Conservation (phyloP, 2,888 invertebrate species). For the Caenorhabditis zanzibari region DNA sequence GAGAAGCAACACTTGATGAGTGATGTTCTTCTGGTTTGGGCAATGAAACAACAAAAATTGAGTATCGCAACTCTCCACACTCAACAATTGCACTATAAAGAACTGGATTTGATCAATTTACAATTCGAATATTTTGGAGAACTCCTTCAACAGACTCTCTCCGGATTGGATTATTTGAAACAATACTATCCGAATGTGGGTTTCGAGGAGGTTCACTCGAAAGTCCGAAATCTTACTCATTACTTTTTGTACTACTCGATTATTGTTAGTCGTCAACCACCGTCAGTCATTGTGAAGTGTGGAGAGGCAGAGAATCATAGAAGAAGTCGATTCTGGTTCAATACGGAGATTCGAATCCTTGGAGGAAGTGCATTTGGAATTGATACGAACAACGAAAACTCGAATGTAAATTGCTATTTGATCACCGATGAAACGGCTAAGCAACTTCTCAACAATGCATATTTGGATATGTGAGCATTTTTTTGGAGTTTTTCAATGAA, state of each 20-base stretch:
- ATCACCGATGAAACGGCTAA: conserved; percentile 83
- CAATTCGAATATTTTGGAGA: conserved; percentile 83
- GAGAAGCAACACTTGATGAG: conserved; percentile 83
- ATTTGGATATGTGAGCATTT: conserved; percentile 79
- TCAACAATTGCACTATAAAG: conserved; percentile 81
- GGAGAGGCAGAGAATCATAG: conserved; percentile 83
- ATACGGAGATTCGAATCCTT: conserved; percentile 82
- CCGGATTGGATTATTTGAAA: conserved; percentile 78
- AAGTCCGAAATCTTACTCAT: conserved; percentile 80
- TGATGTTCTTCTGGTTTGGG: conserved; percentile 82
- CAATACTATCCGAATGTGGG: conserved; percentile 80
- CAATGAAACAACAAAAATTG: conserved; percentile 81
- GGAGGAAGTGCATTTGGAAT: conserved; percentile 82
- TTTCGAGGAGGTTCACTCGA: conserved; percentile 78
- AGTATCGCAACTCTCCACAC: conserved; percentile 82
- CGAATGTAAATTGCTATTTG: conserved; percentile 80
- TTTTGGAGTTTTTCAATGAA: not conserved
- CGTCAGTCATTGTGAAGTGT: conserved; percentile 83
- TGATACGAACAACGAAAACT: conserved; percentile 74
- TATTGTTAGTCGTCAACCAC: conserved; percentile 82
- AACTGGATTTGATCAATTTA: conserved; percentile 79
- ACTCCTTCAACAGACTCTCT: conserved; percentile 81
- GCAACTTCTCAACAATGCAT: conserved; percentile 80
- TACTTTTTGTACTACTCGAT: conserved; percentile 83
- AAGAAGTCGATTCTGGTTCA: conserved; percentile 82